Conservation (phyloP, 2,113 vertebrate genomes). For the Hypocryptadius cinnamomeus region DNA sequence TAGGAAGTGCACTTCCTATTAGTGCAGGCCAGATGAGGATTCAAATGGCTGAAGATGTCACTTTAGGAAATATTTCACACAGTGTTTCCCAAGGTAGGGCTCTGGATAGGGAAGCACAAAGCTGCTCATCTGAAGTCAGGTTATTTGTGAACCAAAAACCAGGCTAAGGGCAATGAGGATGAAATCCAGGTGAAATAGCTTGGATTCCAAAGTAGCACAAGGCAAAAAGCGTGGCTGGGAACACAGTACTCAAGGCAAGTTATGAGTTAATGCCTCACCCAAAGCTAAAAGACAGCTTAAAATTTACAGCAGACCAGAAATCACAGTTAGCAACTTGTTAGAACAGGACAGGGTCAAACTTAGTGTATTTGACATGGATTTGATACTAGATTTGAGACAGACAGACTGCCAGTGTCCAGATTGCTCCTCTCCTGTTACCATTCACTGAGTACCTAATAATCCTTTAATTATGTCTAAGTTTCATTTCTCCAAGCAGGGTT, state of each 20-base stretch:
- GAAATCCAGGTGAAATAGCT: background rate
- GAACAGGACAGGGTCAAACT: background rate
- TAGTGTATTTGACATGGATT: background rate
- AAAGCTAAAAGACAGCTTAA: background rate
- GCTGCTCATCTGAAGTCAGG: background rate
- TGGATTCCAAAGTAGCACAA: background rate
- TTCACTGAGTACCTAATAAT: background rate
- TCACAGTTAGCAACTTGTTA: background rate
- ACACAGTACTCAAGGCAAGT: background rate
- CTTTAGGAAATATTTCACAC: background rate
- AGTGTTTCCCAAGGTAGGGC: background rate
- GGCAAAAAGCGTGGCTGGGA: background rate
- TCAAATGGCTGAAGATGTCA: background rate
- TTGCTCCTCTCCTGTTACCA: background rate
- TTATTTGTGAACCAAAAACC: background rate
- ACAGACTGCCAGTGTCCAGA: background rate
- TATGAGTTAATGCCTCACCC: background rate
- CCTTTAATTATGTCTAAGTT: background rate
- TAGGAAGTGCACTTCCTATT: background rate
- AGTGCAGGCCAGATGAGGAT: background rate
- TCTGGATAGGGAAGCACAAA: background rate
- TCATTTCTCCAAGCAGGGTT: background rate
- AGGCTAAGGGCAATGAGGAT: background rate
- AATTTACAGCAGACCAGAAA: background rate
- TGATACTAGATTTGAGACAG: background rate